Evolutionary conservation across 2,113 vertebrate species (phyloP).

Genomic region (Isichthys henryi): DNA sequence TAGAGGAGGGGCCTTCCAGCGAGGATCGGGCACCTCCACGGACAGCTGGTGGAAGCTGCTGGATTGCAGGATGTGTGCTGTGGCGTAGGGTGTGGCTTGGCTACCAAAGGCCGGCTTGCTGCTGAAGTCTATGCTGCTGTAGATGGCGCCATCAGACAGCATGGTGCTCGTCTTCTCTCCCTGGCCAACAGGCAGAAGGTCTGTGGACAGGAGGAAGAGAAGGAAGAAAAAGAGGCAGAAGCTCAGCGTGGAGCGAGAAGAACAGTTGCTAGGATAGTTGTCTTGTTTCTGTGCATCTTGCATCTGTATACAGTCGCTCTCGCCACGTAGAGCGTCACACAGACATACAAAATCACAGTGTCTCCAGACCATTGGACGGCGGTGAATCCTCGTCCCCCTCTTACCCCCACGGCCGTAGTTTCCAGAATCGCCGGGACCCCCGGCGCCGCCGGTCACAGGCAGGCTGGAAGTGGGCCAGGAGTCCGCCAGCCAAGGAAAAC

Average conservation of each 20-base stretch:
- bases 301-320: slow-evolving; percentile 49
- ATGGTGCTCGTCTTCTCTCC: slow-evolving; percentile 89
- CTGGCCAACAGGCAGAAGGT: slow-evolving; percentile 76
- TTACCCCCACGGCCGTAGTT: slow-evolving; percentile 88
- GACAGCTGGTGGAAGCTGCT: slow-evolving; percentile 91
- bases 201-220: slow-evolving; percentile 40
- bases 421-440: slow-evolving; percentile 73
- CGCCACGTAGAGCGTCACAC: slow-evolving; percentile 27
- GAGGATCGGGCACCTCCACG: slow-evolving; percentile 84
- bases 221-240: neutral
- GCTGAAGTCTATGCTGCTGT: slow-evolving; percentile 95
- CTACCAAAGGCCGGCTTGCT: slow-evolving; percentile 70
- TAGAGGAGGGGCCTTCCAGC: slow-evolving; percentile 89
- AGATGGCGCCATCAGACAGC: slow-evolving; percentile 95
- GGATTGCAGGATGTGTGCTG: slow-evolving; percentile 89
- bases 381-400: neutral
- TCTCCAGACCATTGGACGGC: neutral
- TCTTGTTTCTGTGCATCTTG: neutral
- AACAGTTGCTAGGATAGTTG: slow-evolving; percentile 35
- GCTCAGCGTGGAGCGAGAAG: neutral
- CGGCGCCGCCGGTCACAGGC: slow-evolving; percentile 77
- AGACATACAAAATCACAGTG: neutral
- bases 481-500: slow-evolving; percentile 88
- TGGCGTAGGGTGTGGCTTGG: slow-evolving; percentile 87
- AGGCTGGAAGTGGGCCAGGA: slow-evolving; percentile 91